Conservation (phyloP, 2,797 vertebrate species). For the Chrysocyon brachyurus region DNA sequence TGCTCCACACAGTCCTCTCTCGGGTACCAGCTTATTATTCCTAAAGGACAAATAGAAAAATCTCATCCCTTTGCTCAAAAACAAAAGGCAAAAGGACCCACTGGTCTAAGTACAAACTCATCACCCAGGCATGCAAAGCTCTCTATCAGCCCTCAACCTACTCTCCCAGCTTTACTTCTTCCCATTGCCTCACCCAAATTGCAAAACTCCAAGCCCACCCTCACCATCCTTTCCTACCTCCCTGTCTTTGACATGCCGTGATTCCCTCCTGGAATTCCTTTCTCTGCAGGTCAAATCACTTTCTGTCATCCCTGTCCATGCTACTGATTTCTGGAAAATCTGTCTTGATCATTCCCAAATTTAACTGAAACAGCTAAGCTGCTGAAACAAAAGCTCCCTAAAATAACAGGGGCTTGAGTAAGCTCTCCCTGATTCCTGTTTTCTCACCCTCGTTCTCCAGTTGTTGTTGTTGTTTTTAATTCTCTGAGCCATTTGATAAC, state of each 20-base stretch:
- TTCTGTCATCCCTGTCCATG: background rate
- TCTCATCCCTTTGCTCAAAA: background rate
- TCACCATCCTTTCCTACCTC: background rate
- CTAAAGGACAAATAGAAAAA: slow-evolving; percentile 12
- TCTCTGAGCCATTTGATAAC: background rate
- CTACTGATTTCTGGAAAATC: background rate
- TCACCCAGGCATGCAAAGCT: background rate
- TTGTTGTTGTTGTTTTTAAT: slow-evolving; percentile 48
- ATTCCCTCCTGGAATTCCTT: background rate
- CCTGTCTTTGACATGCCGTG: background rate
- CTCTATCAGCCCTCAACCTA: background rate
- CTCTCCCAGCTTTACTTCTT: background rate
- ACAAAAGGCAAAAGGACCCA: too few species aligned
- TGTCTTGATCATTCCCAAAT: slow-evolving; percentile 1
- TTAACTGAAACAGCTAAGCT: background rate
- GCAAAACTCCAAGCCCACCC: background rate
- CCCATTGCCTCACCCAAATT: background rate
- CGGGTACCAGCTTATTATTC: background rate
- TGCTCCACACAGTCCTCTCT: background rate
- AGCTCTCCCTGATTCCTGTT: background rate
- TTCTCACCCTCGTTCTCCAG: background rate
- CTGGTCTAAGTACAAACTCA: background rate
- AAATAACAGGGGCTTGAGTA: background rate
- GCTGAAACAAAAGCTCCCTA: slow-evolving; percentile 1
- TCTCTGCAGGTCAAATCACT: background rate